Evolutionary conservation across 2,797 vertebrate genomes (phyloP).

Genomic region (Brotula barbata): DNA sequence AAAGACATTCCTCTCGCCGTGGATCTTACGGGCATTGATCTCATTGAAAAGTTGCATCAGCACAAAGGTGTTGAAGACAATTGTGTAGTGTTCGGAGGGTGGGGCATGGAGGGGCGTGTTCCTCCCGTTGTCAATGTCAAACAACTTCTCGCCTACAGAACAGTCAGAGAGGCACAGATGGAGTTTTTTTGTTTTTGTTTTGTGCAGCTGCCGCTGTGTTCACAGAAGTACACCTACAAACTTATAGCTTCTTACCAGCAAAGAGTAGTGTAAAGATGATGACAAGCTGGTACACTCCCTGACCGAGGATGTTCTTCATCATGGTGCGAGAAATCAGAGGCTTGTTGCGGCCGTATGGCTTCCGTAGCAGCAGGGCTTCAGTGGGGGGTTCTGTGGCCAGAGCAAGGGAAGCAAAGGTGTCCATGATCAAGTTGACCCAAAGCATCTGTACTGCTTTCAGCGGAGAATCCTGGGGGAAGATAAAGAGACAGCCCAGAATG

Average conservation of each 20-base stretch:
- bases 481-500: neutral
- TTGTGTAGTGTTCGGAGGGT: conserved; percentile 98
- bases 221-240: neutral
- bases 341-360: conserved; percentile 98
- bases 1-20: conserved; percentile 97
- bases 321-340: conserved; percentile 98
- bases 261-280: conserved; percentile 96
- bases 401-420: conserved; percentile 96
- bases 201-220: neutral
- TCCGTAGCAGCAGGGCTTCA: conserved; percentile 92
- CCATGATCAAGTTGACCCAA: conserved; percentile 99
- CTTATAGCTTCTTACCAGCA: conserved; percentile 82
- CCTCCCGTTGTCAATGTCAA: conserved; percentile 95
- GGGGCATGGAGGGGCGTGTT: conserved; percentile 91
- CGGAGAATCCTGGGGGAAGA: conserved; percentile 88
- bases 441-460: conserved; percentile 99
- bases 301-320: conserved; percentile 99
- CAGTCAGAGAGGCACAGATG: neutral
- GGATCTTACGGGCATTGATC: conserved; percentile 98
- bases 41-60: conserved; percentile 99
- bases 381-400: conserved; percentile 98
- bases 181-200: no score
- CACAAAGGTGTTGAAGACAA: conserved; percentile 98
- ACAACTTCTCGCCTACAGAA: conserved; percentile 89
- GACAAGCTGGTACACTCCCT: conserved; percentile 93